These are phyloP conservation scores for Oegoconia quadripuncta DNA, from an alignment of 2,888 invertebrate species.

Conservation along the genomic window DNA sequence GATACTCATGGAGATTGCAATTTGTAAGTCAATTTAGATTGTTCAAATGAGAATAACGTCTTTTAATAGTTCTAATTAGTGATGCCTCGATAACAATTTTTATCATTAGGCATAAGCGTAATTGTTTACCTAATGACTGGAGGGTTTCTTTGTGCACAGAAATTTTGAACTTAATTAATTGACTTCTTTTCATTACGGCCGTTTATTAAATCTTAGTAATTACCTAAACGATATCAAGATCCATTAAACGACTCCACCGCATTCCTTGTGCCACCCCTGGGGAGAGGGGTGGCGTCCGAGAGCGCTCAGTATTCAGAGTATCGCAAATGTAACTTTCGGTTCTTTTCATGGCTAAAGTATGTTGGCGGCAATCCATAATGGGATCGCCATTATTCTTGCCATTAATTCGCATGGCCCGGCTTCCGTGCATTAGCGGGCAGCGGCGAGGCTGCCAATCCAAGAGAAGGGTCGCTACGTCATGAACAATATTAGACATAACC, in stretches of 20 bases:
- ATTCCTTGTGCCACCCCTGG: constrained; percentile 42
- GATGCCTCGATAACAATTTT: no score
- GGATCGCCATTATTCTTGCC: constrained; percentile 80
- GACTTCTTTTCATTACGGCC: constrained; percentile 22
- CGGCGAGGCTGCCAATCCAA: constrained; percentile 67
- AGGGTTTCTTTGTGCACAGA: no score
- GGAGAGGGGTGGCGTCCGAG: constrained; percentile 48
- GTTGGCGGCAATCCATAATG: constrained; percentile 81
- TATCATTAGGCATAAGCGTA: no score
- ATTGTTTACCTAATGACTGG: no score
- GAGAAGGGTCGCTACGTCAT: constrained; percentile 46
- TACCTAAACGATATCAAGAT: constrained; percentile 36
- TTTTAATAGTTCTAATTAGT: no score
- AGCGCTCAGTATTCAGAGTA: constrained; percentile 78
- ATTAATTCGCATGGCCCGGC: constrained; percentile 76
- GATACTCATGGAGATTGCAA: constrained; percentile 42
- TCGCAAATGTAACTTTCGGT: constrained; percentile 80
- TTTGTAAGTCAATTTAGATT: neutral
- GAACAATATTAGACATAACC: constrained; percentile 36
- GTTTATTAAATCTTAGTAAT: constrained; percentile 36
- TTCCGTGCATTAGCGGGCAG: constrained; percentile 77
- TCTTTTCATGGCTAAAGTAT: constrained; percentile 80
- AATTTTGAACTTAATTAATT: neutral
- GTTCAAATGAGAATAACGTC: no score
- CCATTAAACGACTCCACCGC: constrained; percentile 45